Evolutionary conservation across 2,113 vertebrate species (phyloP), one percentile per base, ranked within the genome.

Genomic region (Brachypteracias leptosomus): DNA sequence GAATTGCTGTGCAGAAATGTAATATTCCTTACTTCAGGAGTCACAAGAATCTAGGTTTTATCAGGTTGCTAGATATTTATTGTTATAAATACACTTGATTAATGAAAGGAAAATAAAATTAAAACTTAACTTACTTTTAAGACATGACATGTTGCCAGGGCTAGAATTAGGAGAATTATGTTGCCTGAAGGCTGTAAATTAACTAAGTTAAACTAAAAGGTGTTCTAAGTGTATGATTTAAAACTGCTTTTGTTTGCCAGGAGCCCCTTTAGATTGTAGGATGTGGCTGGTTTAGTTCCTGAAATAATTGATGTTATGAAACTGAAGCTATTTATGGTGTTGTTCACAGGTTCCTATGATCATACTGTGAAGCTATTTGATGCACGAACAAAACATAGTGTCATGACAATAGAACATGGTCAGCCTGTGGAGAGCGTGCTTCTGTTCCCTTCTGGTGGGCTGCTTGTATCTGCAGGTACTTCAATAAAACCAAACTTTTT

Each of bases 341-440:
- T 67, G 6, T 77, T 96, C 97, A 52, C 90, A 99, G 99, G 99
- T 62, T 99, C 99, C 4, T 99, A 99, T 52, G 99, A 99, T 97
- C 99, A 99, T 94, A 99, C 98, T 4, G 97, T 99, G 77, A 99
- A 99, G 92, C 42, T 99, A 36, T 99, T 99, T 97, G 99, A 99
- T 97, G 98, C 98, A 38, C 98, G 99, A 84, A 95, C 92, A 59
- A 98, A 98, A 76, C 97, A 97, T 58, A 99, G 99, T 68, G 98
- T 99, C 70, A 98, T 99, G 96, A 99, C 97, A 14, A 98, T 99
- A 94, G 98, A 99, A 31, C 99, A 99, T 1, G 99, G 99, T 13
- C 99, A 99, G 70, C 99, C 99, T 7, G 99, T 99, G 93, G 99
- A 99, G 95, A 99, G 98, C 9, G 98, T 99, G n/a, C 98, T 99